A percentile compares a stretch with the other conserved stretches of the same genome.
Conservation (phyloP, 2,888 invertebrate species). For the Pristionchus japonicus region DNA sequence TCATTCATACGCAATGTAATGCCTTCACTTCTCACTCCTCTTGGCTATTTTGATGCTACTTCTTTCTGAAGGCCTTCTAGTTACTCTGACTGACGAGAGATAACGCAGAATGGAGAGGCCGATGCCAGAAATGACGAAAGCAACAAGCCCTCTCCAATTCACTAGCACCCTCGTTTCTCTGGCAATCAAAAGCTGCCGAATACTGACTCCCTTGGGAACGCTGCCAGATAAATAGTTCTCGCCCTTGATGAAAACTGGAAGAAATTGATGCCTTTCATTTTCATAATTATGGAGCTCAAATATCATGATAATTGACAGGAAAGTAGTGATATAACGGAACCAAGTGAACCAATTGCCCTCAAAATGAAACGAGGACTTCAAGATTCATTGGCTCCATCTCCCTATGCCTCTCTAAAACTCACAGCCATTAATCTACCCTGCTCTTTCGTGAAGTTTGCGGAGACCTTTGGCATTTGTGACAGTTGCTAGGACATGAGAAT, state of each 20-base stretch:
- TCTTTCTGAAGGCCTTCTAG: neutral
- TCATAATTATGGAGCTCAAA: too few relatives aligned
- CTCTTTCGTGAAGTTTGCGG: neutral
- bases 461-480: neutral
- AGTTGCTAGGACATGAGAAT: too few relatives aligned
- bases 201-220: neutral
- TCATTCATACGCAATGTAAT: constrained; percentile 32
- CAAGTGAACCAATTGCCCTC: neutral
- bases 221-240: neutral
- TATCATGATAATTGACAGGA: too few relatives aligned
- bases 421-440: neutral
- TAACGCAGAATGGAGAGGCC: too few relatives aligned
- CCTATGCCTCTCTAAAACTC: neutral
- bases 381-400: constrained; percentile 7
- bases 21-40: neutral
- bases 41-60: constrained; percentile 35
- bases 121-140: neutral
- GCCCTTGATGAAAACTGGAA: neutral
- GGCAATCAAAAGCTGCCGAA: neutral
- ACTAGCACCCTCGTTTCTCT: too few relatives aligned
- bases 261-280: too few relatives aligned
- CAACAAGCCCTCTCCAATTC: too few relatives aligned
- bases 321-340: neutral
- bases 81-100: too few relatives aligned
- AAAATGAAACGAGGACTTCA: neutral